Evolutionary conservation across 1,140 invertebrate genomes (phyloP).

Genomic region (Galleria mellonella): DNA sequence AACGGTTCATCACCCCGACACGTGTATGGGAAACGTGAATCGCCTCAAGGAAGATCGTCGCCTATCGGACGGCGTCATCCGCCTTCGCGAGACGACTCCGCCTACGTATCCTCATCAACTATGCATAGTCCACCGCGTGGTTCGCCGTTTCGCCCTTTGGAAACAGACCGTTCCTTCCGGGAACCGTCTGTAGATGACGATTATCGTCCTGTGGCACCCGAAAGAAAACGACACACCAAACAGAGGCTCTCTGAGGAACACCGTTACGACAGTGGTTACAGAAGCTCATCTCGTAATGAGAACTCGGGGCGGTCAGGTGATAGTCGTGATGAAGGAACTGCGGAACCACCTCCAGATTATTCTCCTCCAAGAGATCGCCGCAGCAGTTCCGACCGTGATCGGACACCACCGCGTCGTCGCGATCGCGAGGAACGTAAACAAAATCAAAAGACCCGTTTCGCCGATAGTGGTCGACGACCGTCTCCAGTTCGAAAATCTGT

Average conservation of each 20-base stretch:
- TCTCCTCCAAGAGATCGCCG: constrained; percentile 77
- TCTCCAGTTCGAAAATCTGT: constrained; percentile 72
- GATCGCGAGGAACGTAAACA: constrained; percentile 74
- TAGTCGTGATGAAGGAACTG: constrained; percentile 58
- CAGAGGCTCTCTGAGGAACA: constrained; percentile 68
- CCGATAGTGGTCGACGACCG: constrained; percentile 70
- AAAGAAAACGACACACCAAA: constrained; percentile 74
- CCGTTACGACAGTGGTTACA: constrained; percentile 72
- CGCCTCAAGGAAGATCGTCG: constrained; percentile 57
- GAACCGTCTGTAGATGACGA: constrained; percentile 64
- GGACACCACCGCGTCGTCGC: constrained; percentile 70
- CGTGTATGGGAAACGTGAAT: constrained; percentile 61
- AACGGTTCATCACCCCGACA: constrained; percentile 67
- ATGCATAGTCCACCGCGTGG: constrained; percentile 71
- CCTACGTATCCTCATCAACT: constrained; percentile 73
- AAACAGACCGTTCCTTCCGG: constrained; percentile 55
- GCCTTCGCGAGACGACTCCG: constrained; percentile 71
- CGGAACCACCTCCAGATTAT: constrained; percentile 81
- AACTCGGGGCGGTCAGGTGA: constrained; percentile 66
- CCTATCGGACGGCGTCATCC: constrained; percentile 65
- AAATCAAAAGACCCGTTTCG: constrained; percentile 80
- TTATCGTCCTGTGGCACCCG: constrained; percentile 75
- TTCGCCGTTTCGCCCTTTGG: constrained; percentile 64
- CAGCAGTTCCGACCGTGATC: constrained; percentile 66
- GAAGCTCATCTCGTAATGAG: constrained; percentile 71